A percentile compares a stretch with the other conserved stretches of the same genome.
Evolutionary conservation across 1,140 invertebrate species (phyloP).

Genomic region (Meloidogyne hapla): DNA sequence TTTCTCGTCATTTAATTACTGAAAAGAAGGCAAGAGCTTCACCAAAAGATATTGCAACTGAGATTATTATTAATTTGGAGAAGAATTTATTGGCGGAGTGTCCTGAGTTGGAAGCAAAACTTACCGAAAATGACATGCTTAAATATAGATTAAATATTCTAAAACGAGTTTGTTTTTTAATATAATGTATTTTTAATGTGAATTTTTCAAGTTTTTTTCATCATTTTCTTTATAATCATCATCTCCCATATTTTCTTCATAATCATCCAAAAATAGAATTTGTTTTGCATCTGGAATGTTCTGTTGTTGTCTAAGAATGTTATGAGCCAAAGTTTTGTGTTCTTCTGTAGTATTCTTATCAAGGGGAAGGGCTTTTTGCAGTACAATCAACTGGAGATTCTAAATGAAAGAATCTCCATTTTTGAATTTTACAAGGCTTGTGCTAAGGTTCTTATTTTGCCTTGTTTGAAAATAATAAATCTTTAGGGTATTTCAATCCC

Average conservation of each 20-base stretch:
- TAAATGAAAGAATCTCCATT: background rate
- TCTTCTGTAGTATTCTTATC: background rate
- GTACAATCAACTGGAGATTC: conserved; percentile 22
- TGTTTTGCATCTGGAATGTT: conserved; percentile 22
- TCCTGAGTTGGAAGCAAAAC: too few species aligned
- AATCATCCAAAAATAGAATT: conserved; percentile 35
- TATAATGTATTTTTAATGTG: too few species aligned
- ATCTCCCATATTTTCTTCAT: conserved; percentile 26
- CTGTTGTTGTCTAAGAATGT: background rate
- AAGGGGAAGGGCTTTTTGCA: conserved; percentile 29
- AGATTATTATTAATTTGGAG: conserved; percentile 70
- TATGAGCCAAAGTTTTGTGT: background rate
- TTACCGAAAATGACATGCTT: too few species aligned
- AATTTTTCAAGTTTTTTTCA: too few species aligned
- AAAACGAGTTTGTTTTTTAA: too few species aligned
- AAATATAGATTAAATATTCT: too few species aligned
- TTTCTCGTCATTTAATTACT: conserved; percentile 72
- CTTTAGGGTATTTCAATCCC: conserved; percentile 67
- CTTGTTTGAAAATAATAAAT: background rate
- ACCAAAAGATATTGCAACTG: conserved; percentile 77
- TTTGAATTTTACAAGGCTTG: too few species aligned
- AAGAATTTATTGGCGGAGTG: too few species aligned
- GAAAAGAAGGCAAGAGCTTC: too few species aligned
- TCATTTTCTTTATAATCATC: conserved; percentile 32
- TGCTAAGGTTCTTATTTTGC: conserved; percentile 58